Base-by-base conservation (phyloP, 2,113 vertebrate genomes). In the Calcarius ornatus region DNA sequence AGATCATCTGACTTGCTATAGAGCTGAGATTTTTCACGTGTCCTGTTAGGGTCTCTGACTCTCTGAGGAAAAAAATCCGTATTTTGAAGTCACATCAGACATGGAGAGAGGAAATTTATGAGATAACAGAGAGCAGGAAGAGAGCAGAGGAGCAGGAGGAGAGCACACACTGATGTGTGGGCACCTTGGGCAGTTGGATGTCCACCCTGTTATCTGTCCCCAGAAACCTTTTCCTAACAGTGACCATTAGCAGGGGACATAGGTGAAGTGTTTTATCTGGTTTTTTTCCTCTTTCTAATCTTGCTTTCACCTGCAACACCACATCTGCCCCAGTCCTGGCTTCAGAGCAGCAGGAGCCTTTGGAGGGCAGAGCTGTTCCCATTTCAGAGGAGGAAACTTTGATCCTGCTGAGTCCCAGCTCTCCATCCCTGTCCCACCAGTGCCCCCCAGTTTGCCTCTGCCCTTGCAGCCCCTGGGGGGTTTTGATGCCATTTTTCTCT, bases 21-120 rank as follows among this genome's bases (percentile, higher is more conserved):
- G 61, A 93, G 28, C 60, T 73, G 84, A 95, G 90, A 81, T 92
- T 94, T 94, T 93, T 81, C 75, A 27, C 15, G 64, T 65, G 85
- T 79, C 81, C 73, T 84, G 35, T 71, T 90, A 71, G 15, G 17
- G 40, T 83, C 64, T 76, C 50, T 51, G 76, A n/a, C 35, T 91
- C 83, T 1, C 1, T 48, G 43, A 71, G 64, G 82, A 87, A 73
- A 70, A 77, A 70, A 77, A 89, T 79, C 71, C 28, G 0, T 37
- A 78, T 90, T 93, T 92, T 91, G 68, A 72, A 88, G 53, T 59
- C 66, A 82, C 35, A 54, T 77, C 87, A 95, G 84, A 85, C 10
- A n/a, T 0, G 25, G 70, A 65, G 11, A 53, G 56, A 73, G 68
- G 64, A 81, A 57, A 95, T 77, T 13, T 73, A 50, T 70, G 9